Evolutionary conservation across 2,113 vertebrate species (phyloP), one percentile per base, ranked within the genome.

Genomic region (Cyprinodon tularosa): DNA sequence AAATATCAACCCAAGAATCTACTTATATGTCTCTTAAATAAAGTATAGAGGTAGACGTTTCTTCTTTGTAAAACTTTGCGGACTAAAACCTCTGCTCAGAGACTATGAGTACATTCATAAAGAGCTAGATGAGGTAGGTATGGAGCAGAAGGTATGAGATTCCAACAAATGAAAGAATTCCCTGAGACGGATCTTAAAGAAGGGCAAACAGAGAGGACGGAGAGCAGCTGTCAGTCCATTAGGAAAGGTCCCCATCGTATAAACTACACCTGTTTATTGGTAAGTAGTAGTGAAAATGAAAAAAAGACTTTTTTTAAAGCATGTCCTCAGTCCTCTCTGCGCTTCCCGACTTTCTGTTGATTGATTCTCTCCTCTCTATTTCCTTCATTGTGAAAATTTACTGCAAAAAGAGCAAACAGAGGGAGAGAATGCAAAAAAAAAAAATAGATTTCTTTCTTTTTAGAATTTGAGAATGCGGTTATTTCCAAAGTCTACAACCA

Each of bases 101-200:
- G 85, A 93, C 86, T 81, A 84, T 85, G 92, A 96, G 95, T 98
- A 98, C 97, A 97, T 98, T 97, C 97, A 96, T 97, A 96, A 96
- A 95, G 96, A 96, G 95, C 95, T 95, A 96, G 95, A 96, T 97
- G 98, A 99, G 98, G 98, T 99, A 99, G 97, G 96, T 96, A 90
- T 94, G 94, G 96, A 95, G 95, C 93, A 96, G 96, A 94, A 94
- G 86, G 77, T 88, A 87, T 85, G 85, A 93, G 82, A 89, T 91
- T 94, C 92, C 91, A 94, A 93, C 95, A 91, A 91, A 88, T 90
- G 91, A 95, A 95, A 95, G 50, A 96, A 96, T 96, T 99, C 97
- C 98, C 98, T 99, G 98, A 99, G 98, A 98, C 90, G 91, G 84
- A 86, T 80, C 74, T 66, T 72, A 62, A 79, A 91, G 80, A 80